Evolutionary conservation across 2,888 invertebrate species (phyloP), one percentile per base, ranked within the genome.

Genomic region (Drosophila mimetica): DNA sequence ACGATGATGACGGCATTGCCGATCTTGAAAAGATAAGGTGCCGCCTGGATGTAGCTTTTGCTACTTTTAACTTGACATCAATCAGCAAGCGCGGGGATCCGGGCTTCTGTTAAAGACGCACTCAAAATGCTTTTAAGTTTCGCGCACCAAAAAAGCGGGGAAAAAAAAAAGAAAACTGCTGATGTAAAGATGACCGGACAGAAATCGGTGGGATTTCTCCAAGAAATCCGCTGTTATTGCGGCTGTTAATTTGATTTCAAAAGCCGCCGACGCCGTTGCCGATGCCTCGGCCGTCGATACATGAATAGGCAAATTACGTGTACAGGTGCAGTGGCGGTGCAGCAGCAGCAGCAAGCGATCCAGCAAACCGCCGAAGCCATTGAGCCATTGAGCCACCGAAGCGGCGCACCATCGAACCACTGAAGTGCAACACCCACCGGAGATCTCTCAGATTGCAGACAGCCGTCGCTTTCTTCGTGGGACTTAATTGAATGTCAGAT

Each of bases 241-340:
- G 58, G 69, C 71, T 76, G 76, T 76, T 85, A 85, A 83, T 83
- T 86, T 80, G 79, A 83, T 83, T 78, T 86, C 83, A 86, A 83
- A 83, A 71, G 78, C 77, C 76, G 74, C 41, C 73, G 67, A 54
- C 66, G 72, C 60, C 64, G 58, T 11, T 11, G 30, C 37, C 36
- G 39, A 18, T 11, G 64, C 37, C 36, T 11, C 11, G 11, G 64
- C 55, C 41, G 71, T 53, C 64, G 57, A 50, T 60, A 61, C 79
- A 71, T 84, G 84, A 86, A 84, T 84, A 84, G 86, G 86, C 79
- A 84, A 79, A 84, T 84, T 79, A 76, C 77, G 75, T 72, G 71
- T 67, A 75, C 78, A 86, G 75, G 80, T 47, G 66, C 67, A 57
- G 52, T 47, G 54, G 52, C 58, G 48, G 14, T 22, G 65, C 67